phyloP scores from a whole-genome alignment of 2,113 vertebrate genomes.

The Podarcis muralis region DNA sequence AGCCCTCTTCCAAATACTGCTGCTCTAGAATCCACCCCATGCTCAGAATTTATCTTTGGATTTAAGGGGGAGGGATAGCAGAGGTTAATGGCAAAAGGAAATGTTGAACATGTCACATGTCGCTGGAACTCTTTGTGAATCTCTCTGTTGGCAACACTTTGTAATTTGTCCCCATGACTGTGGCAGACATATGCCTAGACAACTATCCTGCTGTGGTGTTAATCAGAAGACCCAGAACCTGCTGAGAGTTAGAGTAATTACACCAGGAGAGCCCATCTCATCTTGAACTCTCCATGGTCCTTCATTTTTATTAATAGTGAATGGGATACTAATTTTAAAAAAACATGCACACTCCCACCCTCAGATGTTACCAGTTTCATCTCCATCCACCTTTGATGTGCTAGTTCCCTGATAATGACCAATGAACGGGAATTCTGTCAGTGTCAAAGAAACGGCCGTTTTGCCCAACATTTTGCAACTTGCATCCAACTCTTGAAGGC shows the following conservation, averaged over 20 bases:
- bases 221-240: conserved; percentile 66
- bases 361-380: conserved; percentile 58
- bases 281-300: conserved; percentile 63
- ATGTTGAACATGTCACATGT: conserved; percentile 32
- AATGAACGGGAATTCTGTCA: not conserved
- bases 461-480: not conserved
- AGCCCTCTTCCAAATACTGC: not conserved
- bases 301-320: conserved; percentile 66
- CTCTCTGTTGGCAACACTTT: conserved; percentile 31
- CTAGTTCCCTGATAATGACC: conserved; percentile 38
- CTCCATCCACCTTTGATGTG: conserved; percentile 35
- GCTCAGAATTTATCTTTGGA: not conserved
- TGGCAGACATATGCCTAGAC: conserved; percentile 41
- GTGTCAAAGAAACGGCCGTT: not conserved
- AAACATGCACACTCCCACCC: not conserved
- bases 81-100: conserved; percentile 20
- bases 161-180: conserved; percentile 48
- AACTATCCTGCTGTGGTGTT: conserved; percentile 56
- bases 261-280: conserved; percentile 57
- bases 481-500: not conserved
- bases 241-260: conserved; percentile 72
- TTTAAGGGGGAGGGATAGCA: not conserved
- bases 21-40: not conserved
- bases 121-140: conserved; percentile 7
- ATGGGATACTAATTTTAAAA: conserved; percentile 54